These are phyloP conservation scores for Arnoldichthys spilopterus DNA, from an alignment of 2,797 vertebrate genomes.

Conservation along the genomic window DNA sequence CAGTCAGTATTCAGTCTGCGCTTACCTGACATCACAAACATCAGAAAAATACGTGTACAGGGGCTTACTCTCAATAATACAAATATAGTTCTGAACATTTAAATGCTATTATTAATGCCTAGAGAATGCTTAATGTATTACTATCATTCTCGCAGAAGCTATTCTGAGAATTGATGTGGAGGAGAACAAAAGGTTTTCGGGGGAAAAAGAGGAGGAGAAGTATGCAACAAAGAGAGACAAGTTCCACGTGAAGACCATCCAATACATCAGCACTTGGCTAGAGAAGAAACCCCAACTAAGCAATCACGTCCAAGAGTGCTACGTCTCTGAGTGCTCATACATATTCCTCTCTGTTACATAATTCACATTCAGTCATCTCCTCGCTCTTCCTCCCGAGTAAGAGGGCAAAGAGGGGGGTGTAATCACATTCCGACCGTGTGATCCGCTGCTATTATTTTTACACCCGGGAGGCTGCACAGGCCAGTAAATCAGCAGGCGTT, in stretches of 20 bases:
- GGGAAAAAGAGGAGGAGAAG: neutral
- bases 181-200: slow-evolving; percentile 25
- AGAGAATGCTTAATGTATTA: slow-evolving; percentile 17
- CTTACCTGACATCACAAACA: no score
- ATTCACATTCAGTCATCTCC: slow-evolving; percentile 44
- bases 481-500: slow-evolving; percentile 69
- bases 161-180: slow-evolving; percentile 36
- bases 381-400: slow-evolving; percentile 40
- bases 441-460: slow-evolving; percentile 75
- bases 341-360: slow-evolving; percentile 51
- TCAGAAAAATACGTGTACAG: no score
- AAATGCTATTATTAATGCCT: neutral
- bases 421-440: slow-evolving; percentile 65
- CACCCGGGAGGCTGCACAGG: slow-evolving; percentile 70
- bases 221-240: slow-evolving; percentile 26
- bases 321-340: slow-evolving; percentile 39
- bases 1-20: no score
- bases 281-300: slow-evolving; percentile 33
- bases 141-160: slow-evolving; percentile 19
- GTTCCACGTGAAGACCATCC: slow-evolving; percentile 40
- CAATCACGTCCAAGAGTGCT: slow-evolving; percentile 33
- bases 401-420: slow-evolving; percentile 21
- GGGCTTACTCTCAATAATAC: neutral
- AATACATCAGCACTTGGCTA: slow-evolving; percentile 43
- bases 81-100: slow-evolving; percentile 8